phyloP scores from a whole-genome alignment of 2,888 invertebrate genomes.

The Xanthorhoe spadicearia region DNA sequence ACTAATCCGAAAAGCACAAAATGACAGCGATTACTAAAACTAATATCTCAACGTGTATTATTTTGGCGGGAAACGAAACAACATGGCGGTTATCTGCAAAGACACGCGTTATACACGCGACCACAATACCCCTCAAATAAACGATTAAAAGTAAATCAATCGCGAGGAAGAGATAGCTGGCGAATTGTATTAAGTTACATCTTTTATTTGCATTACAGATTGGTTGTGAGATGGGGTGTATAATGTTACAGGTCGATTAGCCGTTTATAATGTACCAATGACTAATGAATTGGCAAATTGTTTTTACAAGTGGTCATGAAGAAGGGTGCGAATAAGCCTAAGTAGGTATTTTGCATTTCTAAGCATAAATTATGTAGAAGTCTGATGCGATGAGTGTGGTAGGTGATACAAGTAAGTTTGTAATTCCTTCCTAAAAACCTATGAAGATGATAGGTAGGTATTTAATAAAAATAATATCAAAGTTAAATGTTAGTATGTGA shows the following conservation, averaged over 20 bases:
- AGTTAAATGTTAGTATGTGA: no score
- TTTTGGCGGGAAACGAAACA: slow-evolving; percentile 49
- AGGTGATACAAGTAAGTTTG: no score
- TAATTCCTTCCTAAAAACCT: no score
- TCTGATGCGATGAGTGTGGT: no score
- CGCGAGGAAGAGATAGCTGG: slow-evolving; percentile 68
- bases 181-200: slow-evolving; percentile 79
- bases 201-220: slow-evolving; percentile 81
- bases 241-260: slow-evolving; percentile 69
- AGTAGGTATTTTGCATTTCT: no score
- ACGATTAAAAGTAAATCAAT: slow-evolving; percentile 72
- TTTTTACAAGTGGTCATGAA: slow-evolving; percentile 59
- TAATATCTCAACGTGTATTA: slow-evolving; percentile 51
- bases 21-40: slow-evolving; percentile 64
- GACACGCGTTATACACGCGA: slow-evolving; percentile 76
- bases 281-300: slow-evolving; percentile 48
- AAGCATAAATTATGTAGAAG: no score
- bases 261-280: slow-evolving; percentile 18
- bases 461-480: no score
- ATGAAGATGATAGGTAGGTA: no score
- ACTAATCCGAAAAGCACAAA: slow-evolving; percentile 51
- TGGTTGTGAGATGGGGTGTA: slow-evolving; percentile 56
- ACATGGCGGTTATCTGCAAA: slow-evolving; percentile 66
- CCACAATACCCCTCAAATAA: slow-evolving; percentile 54
- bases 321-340: background rate